These are phyloP conservation scores for Pseudococcus longispinus DNA, from an alignment of 2,888 invertebrate species.

Conservation along the genomic window DNA sequence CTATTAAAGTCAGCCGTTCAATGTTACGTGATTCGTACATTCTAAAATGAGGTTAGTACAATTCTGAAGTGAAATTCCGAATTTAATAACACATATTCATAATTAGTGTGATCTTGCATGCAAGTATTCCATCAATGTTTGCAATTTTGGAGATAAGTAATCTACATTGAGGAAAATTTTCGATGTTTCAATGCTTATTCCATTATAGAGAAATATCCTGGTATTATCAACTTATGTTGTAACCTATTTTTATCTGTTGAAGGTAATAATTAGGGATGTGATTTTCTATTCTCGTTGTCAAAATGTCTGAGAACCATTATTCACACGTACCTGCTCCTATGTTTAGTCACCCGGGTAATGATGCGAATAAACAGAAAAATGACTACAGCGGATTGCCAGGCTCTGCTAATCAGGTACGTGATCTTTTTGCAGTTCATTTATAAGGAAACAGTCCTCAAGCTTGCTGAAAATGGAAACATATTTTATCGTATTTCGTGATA, in stretches of 20 bases:
- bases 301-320: conserved; percentile 15
- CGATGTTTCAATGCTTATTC: neutral
- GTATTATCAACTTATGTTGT: neutral
- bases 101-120: neutral
- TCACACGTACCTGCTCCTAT: neutral
- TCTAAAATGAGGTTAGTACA: neutral
- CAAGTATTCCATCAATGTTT: neutral
- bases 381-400: neutral
- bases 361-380: neutral
- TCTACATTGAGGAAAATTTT: neutral
- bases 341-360: neutral
- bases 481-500: neutral
- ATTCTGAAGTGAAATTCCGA: neutral
- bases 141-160: neutral
- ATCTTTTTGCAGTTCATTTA: neutral
- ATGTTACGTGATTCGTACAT: neutral
- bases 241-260: neutral
- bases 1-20: neutral
- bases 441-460: neutral
- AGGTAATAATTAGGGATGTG: neutral
- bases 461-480: neutral
- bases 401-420: conserved; percentile 1
- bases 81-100: neutral
- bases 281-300: neutral
- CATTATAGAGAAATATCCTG: neutral